Conservation (phyloP, 2,888 invertebrate species). For the Tinea trinotella region DNA sequence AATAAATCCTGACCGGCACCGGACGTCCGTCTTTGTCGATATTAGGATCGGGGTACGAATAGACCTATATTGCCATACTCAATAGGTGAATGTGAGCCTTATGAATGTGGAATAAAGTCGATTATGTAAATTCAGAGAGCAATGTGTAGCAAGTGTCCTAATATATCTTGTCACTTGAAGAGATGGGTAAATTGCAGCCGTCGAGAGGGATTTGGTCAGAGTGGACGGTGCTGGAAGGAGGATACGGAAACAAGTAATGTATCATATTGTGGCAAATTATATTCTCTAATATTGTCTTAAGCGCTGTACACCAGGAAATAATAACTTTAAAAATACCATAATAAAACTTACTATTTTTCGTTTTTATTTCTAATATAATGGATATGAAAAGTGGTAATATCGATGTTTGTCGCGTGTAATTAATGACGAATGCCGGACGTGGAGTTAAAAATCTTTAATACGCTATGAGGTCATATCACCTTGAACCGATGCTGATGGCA, state of each 20-base stretch:
- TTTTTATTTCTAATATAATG: no score
- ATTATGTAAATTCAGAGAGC: conserved; percentile 27
- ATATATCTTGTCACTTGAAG: conserved; percentile 55
- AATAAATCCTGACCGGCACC: conserved; percentile 72
- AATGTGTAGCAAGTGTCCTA: conserved; percentile 41
- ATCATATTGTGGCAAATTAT: conserved; percentile 26
- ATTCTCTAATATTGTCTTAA: no score
- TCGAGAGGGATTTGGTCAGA: neutral
- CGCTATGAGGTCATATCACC: neutral
- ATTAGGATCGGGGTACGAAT: conserved; percentile 30
- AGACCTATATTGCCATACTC: neutral
- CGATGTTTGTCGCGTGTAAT: neutral
- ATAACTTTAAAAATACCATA: no score
- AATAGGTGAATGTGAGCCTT: conserved; percentile 29
- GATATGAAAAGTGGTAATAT: no score
- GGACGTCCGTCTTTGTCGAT: conserved; percentile 72
- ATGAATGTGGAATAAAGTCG: conserved; percentile 27
- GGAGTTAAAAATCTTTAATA: neutral
- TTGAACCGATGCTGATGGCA: neutral
- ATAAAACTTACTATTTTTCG: no score
- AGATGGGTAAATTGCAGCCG: conserved; percentile 54
- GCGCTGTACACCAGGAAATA: no score
- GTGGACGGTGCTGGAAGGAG: conserved; percentile 41
- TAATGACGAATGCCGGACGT: conserved; percentile 5
- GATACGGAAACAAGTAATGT: conserved; percentile 43